These are phyloP conservation scores for Talpa occidentalis DNA, from an alignment of 2,113 vertebrate genomes.

Conservation along the genomic window DNA sequence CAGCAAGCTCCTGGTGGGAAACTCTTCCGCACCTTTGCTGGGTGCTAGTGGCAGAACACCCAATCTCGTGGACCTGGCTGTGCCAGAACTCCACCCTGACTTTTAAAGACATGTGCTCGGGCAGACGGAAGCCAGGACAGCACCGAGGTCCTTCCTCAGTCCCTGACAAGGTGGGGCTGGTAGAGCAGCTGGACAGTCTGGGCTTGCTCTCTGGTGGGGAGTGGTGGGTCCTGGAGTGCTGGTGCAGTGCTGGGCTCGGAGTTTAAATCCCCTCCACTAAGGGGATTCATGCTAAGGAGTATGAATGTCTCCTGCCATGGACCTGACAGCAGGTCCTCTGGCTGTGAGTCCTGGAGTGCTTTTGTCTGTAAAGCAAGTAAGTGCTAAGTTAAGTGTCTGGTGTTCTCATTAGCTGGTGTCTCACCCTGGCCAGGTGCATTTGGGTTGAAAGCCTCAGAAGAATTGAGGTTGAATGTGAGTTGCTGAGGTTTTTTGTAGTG, in stretches of 20 bases:
- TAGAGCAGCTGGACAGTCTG: too few relatives aligned
- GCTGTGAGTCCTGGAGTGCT: not conserved
- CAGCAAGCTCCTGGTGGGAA: not conserved
- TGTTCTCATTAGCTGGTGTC: not conserved
- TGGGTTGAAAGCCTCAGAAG: not conserved
- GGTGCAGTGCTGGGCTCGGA: not conserved
- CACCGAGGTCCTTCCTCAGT: not conserved
- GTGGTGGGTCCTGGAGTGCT: not conserved
- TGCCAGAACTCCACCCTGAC: not conserved
- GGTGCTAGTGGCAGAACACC: not conserved
- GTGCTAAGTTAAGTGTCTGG: not conserved
- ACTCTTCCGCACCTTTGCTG: not conserved
- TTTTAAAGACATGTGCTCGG: not conserved
- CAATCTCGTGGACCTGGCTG: fast-evolving
- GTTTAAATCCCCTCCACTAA: not conserved
- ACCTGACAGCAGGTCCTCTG: not conserved
- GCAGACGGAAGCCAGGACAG: not conserved
- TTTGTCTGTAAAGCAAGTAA: not conserved
- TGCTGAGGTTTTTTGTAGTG: not conserved
- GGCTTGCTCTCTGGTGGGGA: not conserved
- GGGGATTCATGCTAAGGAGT: not conserved
- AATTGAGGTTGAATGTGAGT: not conserved
- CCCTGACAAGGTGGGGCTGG: fast-evolving
- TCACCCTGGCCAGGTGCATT: not conserved
- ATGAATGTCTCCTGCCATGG: not conserved